A percentile compares a stretch with the other conserved stretches of the same genome.
phyloP scores from a whole-genome alignment of 2,113 vertebrate genomes.

The Aleadryas rufinucha region DNA sequence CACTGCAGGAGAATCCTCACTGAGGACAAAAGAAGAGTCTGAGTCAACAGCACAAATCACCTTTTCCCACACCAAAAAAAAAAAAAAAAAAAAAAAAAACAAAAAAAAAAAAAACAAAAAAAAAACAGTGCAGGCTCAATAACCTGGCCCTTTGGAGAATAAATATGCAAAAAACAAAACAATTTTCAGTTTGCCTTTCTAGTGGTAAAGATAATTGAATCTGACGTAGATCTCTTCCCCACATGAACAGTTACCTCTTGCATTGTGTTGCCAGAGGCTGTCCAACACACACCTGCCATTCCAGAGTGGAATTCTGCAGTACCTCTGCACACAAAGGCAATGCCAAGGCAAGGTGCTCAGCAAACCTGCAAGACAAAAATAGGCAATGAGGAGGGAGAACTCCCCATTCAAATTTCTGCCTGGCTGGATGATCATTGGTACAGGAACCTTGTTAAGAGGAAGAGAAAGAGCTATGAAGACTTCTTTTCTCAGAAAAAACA shows the following conservation, averaged over 20 bases:
- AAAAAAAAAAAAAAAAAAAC: not conserved
- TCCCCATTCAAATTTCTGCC: not conserved
- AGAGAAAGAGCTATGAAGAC: not conserved
- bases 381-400: not conserved
- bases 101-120: not conserved
- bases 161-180: not conserved
- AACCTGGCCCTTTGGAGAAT: not conserved
- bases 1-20: not conserved
- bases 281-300: not conserved
- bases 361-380: not conserved
- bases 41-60: not conserved
- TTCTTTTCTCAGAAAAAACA: not conserved
- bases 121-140: not conserved
- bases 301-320: not conserved
- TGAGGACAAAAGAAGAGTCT: not conserved
- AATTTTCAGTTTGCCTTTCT: not conserved
- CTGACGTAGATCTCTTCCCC: not conserved
- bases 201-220: not conserved
- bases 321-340: not conserved
- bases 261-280: not conserved
- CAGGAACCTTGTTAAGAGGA: not conserved
- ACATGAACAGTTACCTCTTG: not conserved
- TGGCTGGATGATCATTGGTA: not conserved
- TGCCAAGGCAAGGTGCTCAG: not conserved
- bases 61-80: not conserved